Evolutionary conservation across 2,797 vertebrate species (phyloP), one percentile per base, ranked within the genome.

Genomic region (Chelonia mydas): DNA sequence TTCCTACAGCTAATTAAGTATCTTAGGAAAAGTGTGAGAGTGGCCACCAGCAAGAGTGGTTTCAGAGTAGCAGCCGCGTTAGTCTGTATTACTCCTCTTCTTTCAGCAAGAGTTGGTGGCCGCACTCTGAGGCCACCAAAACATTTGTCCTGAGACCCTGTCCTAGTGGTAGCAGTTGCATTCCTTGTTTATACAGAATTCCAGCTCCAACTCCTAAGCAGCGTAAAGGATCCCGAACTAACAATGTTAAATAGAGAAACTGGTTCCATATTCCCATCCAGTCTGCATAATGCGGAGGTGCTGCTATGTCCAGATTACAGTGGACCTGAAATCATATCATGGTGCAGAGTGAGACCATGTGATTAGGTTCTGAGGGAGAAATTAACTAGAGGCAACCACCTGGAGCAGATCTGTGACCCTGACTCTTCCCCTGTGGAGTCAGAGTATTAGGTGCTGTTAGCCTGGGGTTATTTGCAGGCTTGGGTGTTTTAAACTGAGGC

Each of bases 211-310:
- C 11, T 31, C 61, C 61, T 19, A 68, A n/a, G 16, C 61, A 15
- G 31, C 3, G 59, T 61, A 31, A 33, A 7, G 31, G 31, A 33
- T 61, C 31, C 11, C 5, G 11, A 16, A 12, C 31, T 19, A 19
- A 57, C 27, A 12, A 17, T n/a, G 16, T 68, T 68, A 68, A 68
- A 6, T 1, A 7, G 7, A 54, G 77, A 25, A 41, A 21, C 7
- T 12, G 50, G 78, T 37, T 79, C 49, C 78, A 25, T 51, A 53
- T 53, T 50, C 78, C n/a, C 25, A 47, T 41, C 10, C 15, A 10
- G 33, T n/a, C 2, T 5, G 33, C 61, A 19, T 25, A 68, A 15
- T 1, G 0, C 0, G 7, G 77, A 51, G 31, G 28, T 33, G 45
- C 28, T 50, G 47, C 31, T 76, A 7, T 78, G 10, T 10, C 28